Evolutionary conservation across 2,797 vertebrate genomes (phyloP), one percentile per base, ranked within the genome.

Genomic region (Pipistrellus pipistrellus): DNA sequence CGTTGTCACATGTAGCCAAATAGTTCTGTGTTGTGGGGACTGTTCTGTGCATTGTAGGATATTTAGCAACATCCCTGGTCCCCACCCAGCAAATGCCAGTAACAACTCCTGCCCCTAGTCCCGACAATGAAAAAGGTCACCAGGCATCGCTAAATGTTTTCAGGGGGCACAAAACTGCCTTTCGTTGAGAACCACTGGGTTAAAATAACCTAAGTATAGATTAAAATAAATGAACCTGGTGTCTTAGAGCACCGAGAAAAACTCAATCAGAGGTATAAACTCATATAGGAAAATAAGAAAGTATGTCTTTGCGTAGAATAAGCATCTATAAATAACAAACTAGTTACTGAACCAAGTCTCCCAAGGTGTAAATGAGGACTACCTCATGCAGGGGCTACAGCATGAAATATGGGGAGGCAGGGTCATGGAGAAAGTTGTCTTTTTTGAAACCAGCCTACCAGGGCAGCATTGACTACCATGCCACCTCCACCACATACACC

Each of bases 171-270:
- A 51, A 71, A 66, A 83, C 3, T 55, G 64, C 90, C 59, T 89
- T 66, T 25, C 5, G 44, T 88, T 90, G 59, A 94, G 90, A 95
- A 66, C 35, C 69, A 55, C 48, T 72, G 78, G 23, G 59, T 94
- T 90, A 91, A 95, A 90, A 95, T 90, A 92, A 96, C 69, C 73
- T 85, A 78, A 93, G 53, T 75, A 86, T 72, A 94, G 68, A 95
- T 59, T 76, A 73, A 92, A 96, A 86, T 71, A 93, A 93, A 94
- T 69, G 80, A 90, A 64, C 85, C 53, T 72, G 53, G 38, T 53
- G 20, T 85, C 80, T 92, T 21, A 66, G 76, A 68, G 81, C 53
- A 30, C 13, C 81, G 64, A 51, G 84, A 96, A 95, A 76, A 94
- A 89, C 68, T 95, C 82, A 80, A 53, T 64, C 51, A 23, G 57